Conservation (phyloP, 2,113 vertebrate genomes). For the Uria aalge region DNA sequence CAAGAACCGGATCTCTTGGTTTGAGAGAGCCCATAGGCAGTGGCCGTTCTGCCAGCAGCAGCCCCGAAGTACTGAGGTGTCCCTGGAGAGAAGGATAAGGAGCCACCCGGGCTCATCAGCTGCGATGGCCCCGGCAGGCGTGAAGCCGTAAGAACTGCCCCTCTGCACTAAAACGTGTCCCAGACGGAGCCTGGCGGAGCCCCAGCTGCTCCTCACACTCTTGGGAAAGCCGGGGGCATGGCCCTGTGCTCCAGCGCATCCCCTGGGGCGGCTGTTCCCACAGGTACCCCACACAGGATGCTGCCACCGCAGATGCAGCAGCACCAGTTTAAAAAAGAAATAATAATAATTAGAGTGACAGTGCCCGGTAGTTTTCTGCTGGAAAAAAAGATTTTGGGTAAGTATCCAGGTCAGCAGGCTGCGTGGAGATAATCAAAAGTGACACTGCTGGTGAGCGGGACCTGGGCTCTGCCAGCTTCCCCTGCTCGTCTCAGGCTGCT, state of each 20-base stretch:
- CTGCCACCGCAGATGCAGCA: background rate
- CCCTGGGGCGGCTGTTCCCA: background rate
- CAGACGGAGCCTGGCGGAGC: background rate
- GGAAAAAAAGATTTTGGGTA: background rate
- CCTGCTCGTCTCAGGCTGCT: background rate
- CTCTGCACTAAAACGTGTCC: background rate
- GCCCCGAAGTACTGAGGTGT: background rate
- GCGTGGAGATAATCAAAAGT: background rate
- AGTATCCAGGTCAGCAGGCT: background rate
- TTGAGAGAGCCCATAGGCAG: background rate
- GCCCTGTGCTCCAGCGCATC: fast-evolving
- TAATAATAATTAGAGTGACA: background rate
- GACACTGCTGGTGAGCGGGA: background rate
- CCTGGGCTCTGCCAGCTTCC: background rate
- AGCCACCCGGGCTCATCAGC: background rate
- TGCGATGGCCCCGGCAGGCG: background rate
- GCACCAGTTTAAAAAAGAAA: background rate
- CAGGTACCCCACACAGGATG: too few relatives aligned
- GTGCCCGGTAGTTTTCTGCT: background rate
- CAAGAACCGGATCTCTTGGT: conserved; percentile 1
- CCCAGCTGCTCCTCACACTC: fast-evolving
- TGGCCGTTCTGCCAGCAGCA: background rate
- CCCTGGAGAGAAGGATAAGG: background rate
- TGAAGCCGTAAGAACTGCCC: background rate
- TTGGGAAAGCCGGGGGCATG: background rate